Percentiles rank a stretch among this genome's conserved stretches.
These are phyloP conservation scores for Medauroidea extradentata DNA, from an alignment of 1,140 invertebrate species.

Conservation along the genomic window DNA sequence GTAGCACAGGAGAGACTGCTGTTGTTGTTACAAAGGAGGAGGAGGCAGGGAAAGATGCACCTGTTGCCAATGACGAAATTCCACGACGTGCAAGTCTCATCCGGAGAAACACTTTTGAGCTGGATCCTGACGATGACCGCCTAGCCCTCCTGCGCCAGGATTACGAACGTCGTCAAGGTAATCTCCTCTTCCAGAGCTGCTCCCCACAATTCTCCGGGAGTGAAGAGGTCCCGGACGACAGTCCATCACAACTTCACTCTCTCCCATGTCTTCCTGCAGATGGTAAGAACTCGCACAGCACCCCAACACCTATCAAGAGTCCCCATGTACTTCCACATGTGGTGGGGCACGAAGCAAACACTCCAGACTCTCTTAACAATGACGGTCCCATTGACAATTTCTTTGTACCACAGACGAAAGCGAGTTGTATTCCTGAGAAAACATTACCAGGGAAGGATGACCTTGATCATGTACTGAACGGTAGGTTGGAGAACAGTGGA, in stretches of 20 bases:
- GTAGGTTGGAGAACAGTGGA: too few species aligned
- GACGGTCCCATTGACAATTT: slow-evolving; percentile 19
- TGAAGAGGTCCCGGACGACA: neutral
- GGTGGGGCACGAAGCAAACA: slow-evolving; percentile 21
- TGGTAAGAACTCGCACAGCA: too few species aligned
- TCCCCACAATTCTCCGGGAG: slow-evolving; percentile 53
- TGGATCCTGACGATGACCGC: slow-evolving; percentile 45
- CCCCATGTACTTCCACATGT: too few species aligned
- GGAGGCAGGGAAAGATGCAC: neutral
- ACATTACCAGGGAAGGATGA: too few species aligned
- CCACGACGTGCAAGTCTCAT: slow-evolving; percentile 41
- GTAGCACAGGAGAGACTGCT: too few species aligned
- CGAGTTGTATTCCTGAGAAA: neutral
- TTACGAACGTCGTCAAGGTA: slow-evolving; percentile 55
- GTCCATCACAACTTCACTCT: neutral
- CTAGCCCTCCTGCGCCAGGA: slow-evolving; percentile 48
- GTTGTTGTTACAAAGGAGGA: neutral
- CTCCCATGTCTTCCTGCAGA: neutral
- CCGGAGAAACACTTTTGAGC: slow-evolving; percentile 49
- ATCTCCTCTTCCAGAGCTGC: slow-evolving; percentile 44
- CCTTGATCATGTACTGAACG: too few species aligned
- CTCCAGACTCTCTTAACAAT: slow-evolving; percentile 30
- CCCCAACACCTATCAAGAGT: too few species aligned
- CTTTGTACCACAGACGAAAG: neutral
- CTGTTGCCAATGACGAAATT: slow-evolving; percentile 18